Base-by-base conservation (phyloP, 2,113 vertebrate genomes). In the Sander vitreus region DNA sequence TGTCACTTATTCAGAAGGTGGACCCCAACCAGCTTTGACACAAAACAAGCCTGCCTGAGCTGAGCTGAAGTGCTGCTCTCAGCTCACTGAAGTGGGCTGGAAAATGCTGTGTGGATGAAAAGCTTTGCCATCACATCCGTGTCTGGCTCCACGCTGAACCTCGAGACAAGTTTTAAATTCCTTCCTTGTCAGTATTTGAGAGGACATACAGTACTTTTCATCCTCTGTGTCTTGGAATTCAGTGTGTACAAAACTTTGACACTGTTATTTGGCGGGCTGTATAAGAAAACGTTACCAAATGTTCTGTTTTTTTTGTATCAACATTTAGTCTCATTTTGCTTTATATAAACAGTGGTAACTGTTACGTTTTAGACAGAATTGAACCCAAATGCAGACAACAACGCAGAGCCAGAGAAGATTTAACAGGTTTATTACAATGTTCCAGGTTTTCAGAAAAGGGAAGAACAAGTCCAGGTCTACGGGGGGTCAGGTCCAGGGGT, bases 141-240 rank as follows among this genome's bases (percentile, higher is more conserved):
- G 47, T 60, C 11, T 73, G 67, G 65, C 23, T 72, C 51, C 51
- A 68, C 76, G 91, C 58, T 72, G 33, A 36, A 18, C 51, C 27
- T 57, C 2, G 2, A 18, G 47, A 63, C 21, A 9, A n/a, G 33
- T 73, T 77, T 47, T 70, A 12, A 72, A 65, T 68, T 81, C 73
- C 75, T 87, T 88, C 73, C 88, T 83, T 77, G 16, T 87, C 50
- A 64, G 73, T 83, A 54, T 87, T 58, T 79, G 65, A 21, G 67
- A 86, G 25, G n/a, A 86, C 53, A 65, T 2, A 15, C 15, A 47
- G 50, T 2, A 7, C 62, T 30, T 39, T 71, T 91, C 3, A 65
- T 50, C 27, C 21, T 45, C 57, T 36, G 12, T 65, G n/a, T 36
- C 3, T 23, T 36, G 13, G 2, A 60, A 27, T 15, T 23, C 13